Evolutionary conservation across 1,140 invertebrate species (phyloP).

Genomic region (Bombus vancouverensis): DNA sequence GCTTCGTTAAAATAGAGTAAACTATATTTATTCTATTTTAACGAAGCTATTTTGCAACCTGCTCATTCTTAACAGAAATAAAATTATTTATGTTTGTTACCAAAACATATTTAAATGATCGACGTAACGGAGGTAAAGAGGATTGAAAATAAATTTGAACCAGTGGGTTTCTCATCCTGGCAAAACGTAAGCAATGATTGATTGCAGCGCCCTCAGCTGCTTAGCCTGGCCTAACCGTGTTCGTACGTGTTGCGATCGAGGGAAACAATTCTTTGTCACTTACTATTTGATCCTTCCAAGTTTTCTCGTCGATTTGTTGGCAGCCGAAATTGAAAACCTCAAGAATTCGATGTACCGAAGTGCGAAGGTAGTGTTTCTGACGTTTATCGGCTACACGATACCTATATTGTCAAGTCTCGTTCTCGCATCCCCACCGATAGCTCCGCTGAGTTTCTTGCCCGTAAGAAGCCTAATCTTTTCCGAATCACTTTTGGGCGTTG

Average conservation of each 20-base stretch:
- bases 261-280: slow-evolving; percentile 56
- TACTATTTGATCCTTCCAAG: slow-evolving; percentile 31
- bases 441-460: slow-evolving; percentile 23
- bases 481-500: neutral
- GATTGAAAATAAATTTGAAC: neutral
- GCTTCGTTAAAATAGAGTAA: no score
- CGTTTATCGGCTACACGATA: neutral
- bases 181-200: slow-evolving; percentile 30
- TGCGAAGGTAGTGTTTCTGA: slow-evolving; percentile 36
- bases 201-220: slow-evolving; percentile 53
- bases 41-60: neutral
- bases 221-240: slow-evolving; percentile 65
- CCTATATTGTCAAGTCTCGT: slow-evolving; percentile 14
- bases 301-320: slow-evolving; percentile 13
- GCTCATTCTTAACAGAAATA: no score
- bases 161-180: slow-evolving; percentile 14
- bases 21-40: neutral
- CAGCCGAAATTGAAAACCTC: neutral
- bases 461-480: slow-evolving; percentile 19
- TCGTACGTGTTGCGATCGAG: slow-evolving; percentile 44
- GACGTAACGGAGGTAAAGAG: neutral
- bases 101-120: no score
- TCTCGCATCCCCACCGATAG: slow-evolving; percentile 27
- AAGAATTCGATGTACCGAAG: slow-evolving; percentile 36
- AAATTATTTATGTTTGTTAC: no score